Conservation (phyloP, 2,797 vertebrate genomes). For the Anguilla marmorata region DNA sequence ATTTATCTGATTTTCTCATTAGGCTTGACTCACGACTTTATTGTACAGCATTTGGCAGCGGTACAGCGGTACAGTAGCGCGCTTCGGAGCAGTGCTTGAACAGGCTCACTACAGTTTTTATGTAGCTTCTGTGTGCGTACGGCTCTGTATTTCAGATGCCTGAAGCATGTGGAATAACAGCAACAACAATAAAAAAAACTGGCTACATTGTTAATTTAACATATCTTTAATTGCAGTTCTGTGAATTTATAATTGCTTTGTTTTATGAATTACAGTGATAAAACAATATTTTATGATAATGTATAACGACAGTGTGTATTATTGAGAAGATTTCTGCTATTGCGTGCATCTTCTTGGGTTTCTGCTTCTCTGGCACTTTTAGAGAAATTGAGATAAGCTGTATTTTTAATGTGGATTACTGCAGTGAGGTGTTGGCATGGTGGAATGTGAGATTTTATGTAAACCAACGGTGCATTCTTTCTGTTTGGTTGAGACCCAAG, state of each 20-base stretch:
- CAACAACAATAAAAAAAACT: neutral
- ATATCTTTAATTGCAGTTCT: neutral
- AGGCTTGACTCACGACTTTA: conserved; percentile 78
- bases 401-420: neutral
- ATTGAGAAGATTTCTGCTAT: neutral
- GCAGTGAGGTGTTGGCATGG: neutral
- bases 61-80: conserved; percentile 47
- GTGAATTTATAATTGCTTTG: neutral
- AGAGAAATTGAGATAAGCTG: neutral
- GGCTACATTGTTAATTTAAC: conserved; percentile 14
- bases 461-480: neutral
- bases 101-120: neutral
- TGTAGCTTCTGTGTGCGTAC: neutral
- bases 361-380: neutral
- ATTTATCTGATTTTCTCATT: conserved; percentile 86
- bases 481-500: neutral
- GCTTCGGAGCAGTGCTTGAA: conserved; percentile 55
- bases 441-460: neutral
- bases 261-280: neutral
- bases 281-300: neutral
- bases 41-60: conserved; percentile 72
- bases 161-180: neutral
- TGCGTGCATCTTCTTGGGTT: neutral
- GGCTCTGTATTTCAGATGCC: neutral
- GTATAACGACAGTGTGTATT: neutral